Evolutionary conservation across 2,888 invertebrate species (phyloP), one percentile per base, ranked within the genome.

Genomic region (Cheilosia vernalis): DNA sequence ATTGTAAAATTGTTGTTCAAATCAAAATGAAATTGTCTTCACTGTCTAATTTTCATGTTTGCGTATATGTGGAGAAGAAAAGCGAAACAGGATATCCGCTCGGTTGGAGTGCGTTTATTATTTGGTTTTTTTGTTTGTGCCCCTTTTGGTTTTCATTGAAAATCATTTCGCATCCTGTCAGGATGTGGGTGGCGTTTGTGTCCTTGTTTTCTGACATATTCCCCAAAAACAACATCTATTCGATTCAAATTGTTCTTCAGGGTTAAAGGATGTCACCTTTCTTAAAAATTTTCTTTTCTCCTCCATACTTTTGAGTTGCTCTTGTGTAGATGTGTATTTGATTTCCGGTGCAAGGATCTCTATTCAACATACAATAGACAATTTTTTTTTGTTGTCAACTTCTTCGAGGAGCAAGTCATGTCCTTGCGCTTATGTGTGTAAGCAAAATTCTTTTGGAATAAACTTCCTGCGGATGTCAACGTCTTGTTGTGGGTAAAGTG

Each of bases 121-220:
- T 69, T 69, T 60, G 60, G 37, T 63, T 63, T 30, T 60, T 56
- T 76, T 58, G n/a, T 56, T 76, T 58, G n/a, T 27, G 49, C n/a
- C 37, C 69, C 24, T 3, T 66, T 72, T 44, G 72, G 40, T 53
- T 64, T 37, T 66, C 72, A 72, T 72, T 79, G 72, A 79, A 79
- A 72, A 79, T 79, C 69, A 74, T 79, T 74, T 53, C 69, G 56
- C 56, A 83, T 83, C 19, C 83, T 74, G 67, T 69, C 56, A 63
- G 37, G 49, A 42, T 66, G 13, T 4, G n/a, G n/a, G 17, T 1
- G 27, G 21, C 33, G 40, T 6, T 37, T 55, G 42, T 44, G 24
- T 77, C 37, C 64, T 72, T 79, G 79, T 67, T 76, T 19, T 66
- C 27, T 60, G 66, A 55, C 63, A 73, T 44, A 49, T 30, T 21